Base-by-base conservation (phyloP, 2,113 vertebrate genomes). In the Etia nguti region DNA sequence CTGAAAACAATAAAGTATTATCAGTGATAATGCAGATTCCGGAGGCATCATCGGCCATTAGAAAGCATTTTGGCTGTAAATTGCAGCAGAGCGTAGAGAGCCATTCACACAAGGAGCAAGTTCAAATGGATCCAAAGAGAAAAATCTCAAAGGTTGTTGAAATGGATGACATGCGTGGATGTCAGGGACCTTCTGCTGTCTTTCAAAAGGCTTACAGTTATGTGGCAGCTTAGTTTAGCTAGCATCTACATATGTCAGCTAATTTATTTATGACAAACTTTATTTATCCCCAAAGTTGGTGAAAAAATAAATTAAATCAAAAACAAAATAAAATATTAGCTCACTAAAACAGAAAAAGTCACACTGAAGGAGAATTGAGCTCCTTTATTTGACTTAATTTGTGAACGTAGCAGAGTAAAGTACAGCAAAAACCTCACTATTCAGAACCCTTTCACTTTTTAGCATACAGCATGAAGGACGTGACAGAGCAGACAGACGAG, bases 21-120 rank as follows among this genome's bases (percentile, higher is more conserved):
- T 18, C 22, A 46, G 41, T 29, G 68, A 73, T 73, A 4, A 4
- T 0, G 22, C 38, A 73, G 38, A 46, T 1, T 73, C 5, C 6
- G 8, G 68, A 26, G 68, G 22, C 65, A 24, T 0, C 65, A 1
- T 16, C 0, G 5, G 8, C 38, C 0, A 6, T 73, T 73, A 73
- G 68, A 73, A 73, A 48, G 24, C 36, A 29, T 10, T 75, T 29
- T 48, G 24, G 15, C 24, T 75, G 41, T 9, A 75, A 11, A 24
- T 3, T 48, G 41, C 68, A 20, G 15, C 9, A 1, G 24, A 29
- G 24, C 41, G 3, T 0, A 9, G 68, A 20, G 8, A 52, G 50
- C 18, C n/a, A 11, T 55, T 55, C 52, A 22, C 20, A 9, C 4
- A 18, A n/a, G 20, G 7, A n/a, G 50, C 18, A 9, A 52, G 50